These are phyloP conservation scores for Sebastes dallii DNA, from an alignment of 2,797 vertebrate genomes.

Conservation along the genomic window DNA sequence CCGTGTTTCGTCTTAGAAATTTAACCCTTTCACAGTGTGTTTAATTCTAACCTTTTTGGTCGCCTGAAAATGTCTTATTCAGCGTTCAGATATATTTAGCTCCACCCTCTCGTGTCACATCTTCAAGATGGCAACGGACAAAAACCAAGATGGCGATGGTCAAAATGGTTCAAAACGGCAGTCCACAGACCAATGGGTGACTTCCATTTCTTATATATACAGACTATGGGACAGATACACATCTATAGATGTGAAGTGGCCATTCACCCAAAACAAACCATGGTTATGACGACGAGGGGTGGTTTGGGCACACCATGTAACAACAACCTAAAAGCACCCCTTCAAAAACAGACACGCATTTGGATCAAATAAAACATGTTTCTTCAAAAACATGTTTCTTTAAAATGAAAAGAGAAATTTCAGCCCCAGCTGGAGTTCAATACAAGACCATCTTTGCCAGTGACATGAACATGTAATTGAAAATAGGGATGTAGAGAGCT, in stretches of 20 bases:
- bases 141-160: no score
- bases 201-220: no score
- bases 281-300: not conserved
- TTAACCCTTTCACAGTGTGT: no score
- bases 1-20: no score
- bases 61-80: no score
- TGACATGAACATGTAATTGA: not conserved
- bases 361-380: not conserved
- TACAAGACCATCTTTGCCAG: not conserved
- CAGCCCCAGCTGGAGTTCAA: not conserved
- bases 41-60: no score
- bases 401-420: not conserved
- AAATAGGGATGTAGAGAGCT: not conserved
- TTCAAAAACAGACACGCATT: not conserved
- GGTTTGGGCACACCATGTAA: not conserved
- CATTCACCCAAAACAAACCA: not conserved
- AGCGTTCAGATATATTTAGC: no score
- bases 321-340: not conserved
- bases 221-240: not conserved
- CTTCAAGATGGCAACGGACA: no score
- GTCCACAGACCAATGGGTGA: no score
- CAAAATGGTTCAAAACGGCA: no score
- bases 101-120: fast-evolving
- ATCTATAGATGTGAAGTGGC: not conserved
- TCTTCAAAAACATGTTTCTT: not conserved